These are phyloP conservation scores for Borostomias antarcticus DNA, from an alignment of 2,797 vertebrate genomes.

Conservation along the genomic window DNA sequence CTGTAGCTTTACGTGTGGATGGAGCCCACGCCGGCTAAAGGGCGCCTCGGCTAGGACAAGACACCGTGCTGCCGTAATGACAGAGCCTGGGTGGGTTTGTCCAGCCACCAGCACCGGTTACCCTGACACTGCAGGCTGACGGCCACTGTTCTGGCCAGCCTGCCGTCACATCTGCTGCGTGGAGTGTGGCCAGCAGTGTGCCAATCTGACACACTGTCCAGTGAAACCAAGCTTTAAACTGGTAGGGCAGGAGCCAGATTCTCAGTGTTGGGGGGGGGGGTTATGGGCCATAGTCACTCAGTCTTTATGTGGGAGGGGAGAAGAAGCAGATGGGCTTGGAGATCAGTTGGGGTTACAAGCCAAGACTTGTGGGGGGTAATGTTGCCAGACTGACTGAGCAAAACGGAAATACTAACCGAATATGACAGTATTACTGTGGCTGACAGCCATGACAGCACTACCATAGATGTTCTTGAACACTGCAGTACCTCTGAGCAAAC, in stretches of 20 bases:
- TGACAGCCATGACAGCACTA: no score
- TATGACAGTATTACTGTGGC: no score
- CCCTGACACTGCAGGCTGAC: neutral
- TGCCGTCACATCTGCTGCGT: slow-evolving; percentile 61
- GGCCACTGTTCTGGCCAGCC: slow-evolving; percentile 55
- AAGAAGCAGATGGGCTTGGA: slow-evolving; percentile 6
- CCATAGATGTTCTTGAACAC: no score
- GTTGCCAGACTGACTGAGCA: slow-evolving; percentile 15
- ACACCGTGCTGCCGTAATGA: neutral
- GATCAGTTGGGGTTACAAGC: slow-evolving; percentile 9
- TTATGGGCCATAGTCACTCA: slow-evolving; percentile 68
- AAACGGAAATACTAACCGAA: slow-evolving; percentile 22
- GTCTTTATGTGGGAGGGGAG: slow-evolving; percentile 47
- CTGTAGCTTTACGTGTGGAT: slow-evolving; percentile 1
- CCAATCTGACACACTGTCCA: slow-evolving; percentile 76
- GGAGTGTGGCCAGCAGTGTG: slow-evolving; percentile 54
- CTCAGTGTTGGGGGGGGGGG: slow-evolving; percentile 79
- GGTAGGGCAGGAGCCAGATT: slow-evolving; percentile 64
- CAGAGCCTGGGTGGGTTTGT: neutral
- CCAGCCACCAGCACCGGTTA: neutral
- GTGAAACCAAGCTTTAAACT: slow-evolving; percentile 72
- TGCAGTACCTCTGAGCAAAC: no score
- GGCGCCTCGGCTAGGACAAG: neutral
- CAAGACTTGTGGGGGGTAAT: slow-evolving; percentile 9
- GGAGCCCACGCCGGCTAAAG: neutral